A percentile compares a stretch with the other conserved stretches of the same genome.
Conservation (phyloP, 2,797 vertebrate species). For the Gambusia yucatana region DNA sequence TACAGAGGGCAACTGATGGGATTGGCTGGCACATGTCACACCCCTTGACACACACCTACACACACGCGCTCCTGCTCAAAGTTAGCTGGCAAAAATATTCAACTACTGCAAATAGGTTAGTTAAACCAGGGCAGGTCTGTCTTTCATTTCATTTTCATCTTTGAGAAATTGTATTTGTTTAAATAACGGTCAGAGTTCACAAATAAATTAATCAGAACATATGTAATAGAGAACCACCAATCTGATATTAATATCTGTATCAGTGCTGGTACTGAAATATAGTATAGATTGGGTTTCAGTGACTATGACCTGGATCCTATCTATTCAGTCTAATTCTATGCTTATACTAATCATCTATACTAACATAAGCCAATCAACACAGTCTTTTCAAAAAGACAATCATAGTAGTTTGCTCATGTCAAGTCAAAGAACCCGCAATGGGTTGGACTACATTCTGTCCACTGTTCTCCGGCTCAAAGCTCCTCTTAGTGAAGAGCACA, state of each 20-base stretch:
- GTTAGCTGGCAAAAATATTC: background rate
- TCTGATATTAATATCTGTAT: too few relatives aligned
- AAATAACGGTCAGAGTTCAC: background rate
- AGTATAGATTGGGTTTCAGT: too few relatives aligned
- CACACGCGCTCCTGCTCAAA: constrained; percentile 9
- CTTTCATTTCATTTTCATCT: background rate
- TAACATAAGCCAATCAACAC: background rate
- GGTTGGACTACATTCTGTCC: background rate
- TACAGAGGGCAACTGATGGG: constrained; percentile 8
- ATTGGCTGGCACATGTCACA: constrained; percentile 38
- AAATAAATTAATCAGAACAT: background rate
- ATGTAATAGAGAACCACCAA: background rate
- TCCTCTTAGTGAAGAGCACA: constrained; percentile 1
- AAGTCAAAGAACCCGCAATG: background rate
- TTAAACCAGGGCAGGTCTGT: background rate
- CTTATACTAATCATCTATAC: too few relatives aligned
- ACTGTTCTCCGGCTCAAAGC: background rate
- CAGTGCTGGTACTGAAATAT: too few relatives aligned
- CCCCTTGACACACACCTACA: constrained; percentile 18
- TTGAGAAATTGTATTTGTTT: too few relatives aligned
- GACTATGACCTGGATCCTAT: too few relatives aligned
- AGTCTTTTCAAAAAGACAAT: background rate
- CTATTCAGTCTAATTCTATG: too few relatives aligned
- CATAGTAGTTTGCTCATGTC: background rate
- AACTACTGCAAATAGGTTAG: background rate